phyloP scores from a whole-genome alignment of 2,797 vertebrate genomes.

The Silurus lanzhouensis region DNA sequence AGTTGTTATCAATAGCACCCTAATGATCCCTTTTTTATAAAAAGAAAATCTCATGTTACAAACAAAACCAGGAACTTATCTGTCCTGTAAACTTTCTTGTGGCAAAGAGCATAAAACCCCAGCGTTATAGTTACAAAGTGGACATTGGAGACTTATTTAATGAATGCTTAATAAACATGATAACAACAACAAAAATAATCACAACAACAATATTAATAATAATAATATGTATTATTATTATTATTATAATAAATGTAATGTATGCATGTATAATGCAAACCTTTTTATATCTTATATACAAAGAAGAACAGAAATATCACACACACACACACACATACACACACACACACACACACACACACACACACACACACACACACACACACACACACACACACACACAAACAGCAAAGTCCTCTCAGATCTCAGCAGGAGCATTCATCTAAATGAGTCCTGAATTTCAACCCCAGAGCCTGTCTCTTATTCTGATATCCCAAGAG shows the following conservation, averaged over 20 bases:
- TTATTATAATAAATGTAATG: no score
- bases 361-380: neutral
- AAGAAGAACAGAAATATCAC: neutral
- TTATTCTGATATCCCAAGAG: conserved; percentile 63
- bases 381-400: conserved; percentile 8
- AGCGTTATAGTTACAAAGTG: neutral
- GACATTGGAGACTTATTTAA: neutral
- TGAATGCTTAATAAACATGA: neutral
- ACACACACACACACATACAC: no score
- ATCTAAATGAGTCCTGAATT: conserved; percentile 44
- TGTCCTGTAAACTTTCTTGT: neutral
- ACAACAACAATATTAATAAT: neutral
- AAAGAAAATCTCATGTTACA: no score
- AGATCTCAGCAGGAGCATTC: conserved; percentile 52
- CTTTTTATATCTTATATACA: neutral
- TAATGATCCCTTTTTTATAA: neutral
- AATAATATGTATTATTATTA: neutral
- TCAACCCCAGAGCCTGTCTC: conserved; percentile 45
- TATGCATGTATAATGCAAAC: no score
- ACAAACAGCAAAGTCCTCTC: conserved; percentile 1
- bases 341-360: neutral
- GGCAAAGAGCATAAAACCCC: neutral
- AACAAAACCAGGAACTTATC: neutral
- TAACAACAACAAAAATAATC: neutral
- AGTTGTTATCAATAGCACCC: neutral